Percentiles rank a stretch among this genome's conserved stretches.
Evolutionary conservation across 2,113 vertebrate genomes (phyloP).

Genomic region (Alligator sinensis): DNA sequence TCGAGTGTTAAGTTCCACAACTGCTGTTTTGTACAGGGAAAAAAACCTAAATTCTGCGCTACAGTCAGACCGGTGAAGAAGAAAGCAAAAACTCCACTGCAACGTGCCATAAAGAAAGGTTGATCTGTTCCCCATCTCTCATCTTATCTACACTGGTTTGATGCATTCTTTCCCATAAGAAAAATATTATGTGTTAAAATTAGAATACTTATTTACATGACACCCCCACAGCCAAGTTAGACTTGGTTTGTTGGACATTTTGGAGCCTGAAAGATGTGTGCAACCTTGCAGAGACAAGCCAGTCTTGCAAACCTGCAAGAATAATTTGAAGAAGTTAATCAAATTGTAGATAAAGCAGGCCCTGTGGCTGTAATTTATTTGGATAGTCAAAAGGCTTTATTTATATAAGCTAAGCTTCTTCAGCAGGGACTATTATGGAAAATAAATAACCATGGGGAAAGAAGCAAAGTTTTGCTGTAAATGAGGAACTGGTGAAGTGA

Average conservation of each 20-base stretch:
- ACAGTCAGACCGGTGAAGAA: not conserved
- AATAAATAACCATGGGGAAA: not conserved
- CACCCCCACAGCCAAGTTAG: not conserved
- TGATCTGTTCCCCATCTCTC: not conserved
- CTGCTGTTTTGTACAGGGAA: not conserved
- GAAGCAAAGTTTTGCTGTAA: not conserved
- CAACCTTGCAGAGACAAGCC: not conserved
- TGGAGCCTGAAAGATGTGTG: not conserved
- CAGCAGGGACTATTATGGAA: slow-evolving; percentile 15
- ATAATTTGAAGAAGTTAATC: not conserved
- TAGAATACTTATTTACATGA: rapidly evolving
- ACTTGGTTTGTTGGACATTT: rapidly evolving
- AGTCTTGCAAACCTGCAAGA: slow-evolving; percentile 3
- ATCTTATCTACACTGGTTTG: not conserved
- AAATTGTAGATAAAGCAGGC: slow-evolving; percentile 12
- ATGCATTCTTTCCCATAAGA: not conserved
- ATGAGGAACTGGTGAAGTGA: not conserved
- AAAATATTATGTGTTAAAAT: not conserved
- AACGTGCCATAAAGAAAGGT: not conserved
- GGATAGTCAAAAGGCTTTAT: not conserved
- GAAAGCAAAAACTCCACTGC: not conserved
- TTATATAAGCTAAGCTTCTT: not conserved
- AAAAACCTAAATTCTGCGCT: not conserved
- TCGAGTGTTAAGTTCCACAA: not conserved
- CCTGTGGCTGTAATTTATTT: not conserved